Evolutionary conservation across 1,140 invertebrate species (phyloP), one percentile per base, ranked within the genome.

Genomic region (Aphelenchoides besseyi): DNA sequence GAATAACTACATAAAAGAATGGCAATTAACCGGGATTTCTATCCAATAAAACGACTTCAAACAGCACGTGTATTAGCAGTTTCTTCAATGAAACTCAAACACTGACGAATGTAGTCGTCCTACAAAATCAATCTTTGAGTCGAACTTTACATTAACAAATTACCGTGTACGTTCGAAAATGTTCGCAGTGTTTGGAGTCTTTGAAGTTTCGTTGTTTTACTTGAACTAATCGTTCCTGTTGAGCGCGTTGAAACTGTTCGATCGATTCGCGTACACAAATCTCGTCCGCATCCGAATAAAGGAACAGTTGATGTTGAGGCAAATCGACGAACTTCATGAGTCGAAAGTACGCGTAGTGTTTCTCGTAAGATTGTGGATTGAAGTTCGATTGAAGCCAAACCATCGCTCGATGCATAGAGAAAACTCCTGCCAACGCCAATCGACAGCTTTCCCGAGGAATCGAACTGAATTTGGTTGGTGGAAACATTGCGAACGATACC

Each of bases 231-330:
- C 59, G 57, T 30, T 75, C 75, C 33, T 41, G 37, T 48, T 77
- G 68, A n/a, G 32, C 66, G 28, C 72, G 28, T n/a, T 69, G 72
- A 70, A 86, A 79, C 23, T 86, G 79, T 64, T 86, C 83, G 62
- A 87, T 83, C 57, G 84, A 82, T 33, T 78, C 74, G 55, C 33
- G 87, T 85, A 76, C 88, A 88, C 76, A 91, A 77, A 87, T 76
- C 30, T 88, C 86, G 79, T 92, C 91, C 2, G 87, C 87, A 75
- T 89, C 89, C 0, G 90, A 91, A 78, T 90, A 92, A 16, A 92
- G 86, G 81, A 91, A 91, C 48, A 91, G 81, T 82, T 91, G 90
- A 23, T 73, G 41, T n/a, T 63, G 53, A 0, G 29, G 91, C 89
- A 87, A 88, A 89, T 41, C 85, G 81, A 61, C 85, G 83, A 41